Evolutionary conservation across 2,113 vertebrate genomes (phyloP).

Genomic region (Sapayoa aenigma): DNA sequence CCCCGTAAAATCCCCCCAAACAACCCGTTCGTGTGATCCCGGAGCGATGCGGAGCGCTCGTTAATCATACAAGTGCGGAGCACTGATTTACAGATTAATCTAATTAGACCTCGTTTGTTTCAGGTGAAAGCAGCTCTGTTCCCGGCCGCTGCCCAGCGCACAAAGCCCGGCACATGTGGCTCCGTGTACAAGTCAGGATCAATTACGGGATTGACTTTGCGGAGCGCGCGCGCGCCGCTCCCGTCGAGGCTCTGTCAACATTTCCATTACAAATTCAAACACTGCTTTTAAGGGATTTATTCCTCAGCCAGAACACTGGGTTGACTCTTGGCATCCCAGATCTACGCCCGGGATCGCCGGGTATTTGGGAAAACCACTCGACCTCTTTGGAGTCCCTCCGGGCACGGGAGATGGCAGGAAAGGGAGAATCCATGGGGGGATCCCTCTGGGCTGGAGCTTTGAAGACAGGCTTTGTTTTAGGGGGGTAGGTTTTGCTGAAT

Average conservation of each 20-base stretch:
- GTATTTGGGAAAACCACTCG: not conserved
- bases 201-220: constrained; percentile 24
- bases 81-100: constrained; percentile 29
- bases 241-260: constrained; percentile 25
- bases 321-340: constrained; percentile 52
- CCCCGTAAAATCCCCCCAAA: not conserved
- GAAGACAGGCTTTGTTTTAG: not conserved
- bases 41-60: not conserved
- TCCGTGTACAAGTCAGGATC: constrained; percentile 17
- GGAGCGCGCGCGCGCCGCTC: not conserved
- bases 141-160: not conserved
- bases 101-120: constrained; percentile 50
- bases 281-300: constrained; percentile 39
- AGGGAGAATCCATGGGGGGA: not conserved
- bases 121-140: constrained; percentile 14
- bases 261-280: constrained; percentile 51
- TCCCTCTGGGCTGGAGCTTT: not conserved
- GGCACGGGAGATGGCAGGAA: not conserved
- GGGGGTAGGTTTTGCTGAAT: not conserved
- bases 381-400: not conserved
- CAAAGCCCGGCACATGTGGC: not conserved
- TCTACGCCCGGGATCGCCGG: not conserved
- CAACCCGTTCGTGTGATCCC: not conserved
- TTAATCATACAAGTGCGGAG: constrained; percentile 44
- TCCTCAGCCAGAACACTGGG: constrained; percentile 3